These are phyloP conservation scores for Isichthys henryi DNA, from an alignment of 2,113 vertebrate genomes.

Conservation along the genomic window DNA sequence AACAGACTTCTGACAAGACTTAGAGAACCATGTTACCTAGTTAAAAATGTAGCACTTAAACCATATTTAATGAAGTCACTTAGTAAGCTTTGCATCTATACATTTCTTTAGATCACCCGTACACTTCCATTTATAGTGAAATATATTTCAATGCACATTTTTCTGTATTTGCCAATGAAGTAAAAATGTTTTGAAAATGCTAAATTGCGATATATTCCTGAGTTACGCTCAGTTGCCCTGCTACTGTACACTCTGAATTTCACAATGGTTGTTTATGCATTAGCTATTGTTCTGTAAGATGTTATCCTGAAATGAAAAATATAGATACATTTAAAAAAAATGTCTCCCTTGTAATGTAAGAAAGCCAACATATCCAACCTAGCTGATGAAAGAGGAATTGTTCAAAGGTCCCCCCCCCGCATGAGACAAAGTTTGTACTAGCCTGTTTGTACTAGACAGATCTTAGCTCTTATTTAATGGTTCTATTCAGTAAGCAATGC, in stretches of 20 bases:
- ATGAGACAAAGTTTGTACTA: not conserved
- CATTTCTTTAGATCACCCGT: not conserved
- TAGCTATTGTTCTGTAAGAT: not conserved
- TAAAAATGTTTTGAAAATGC: not conserved
- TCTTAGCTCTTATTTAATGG: not conserved
- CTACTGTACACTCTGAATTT: not conserved
- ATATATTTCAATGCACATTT: not conserved
- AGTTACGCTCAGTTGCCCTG: not conserved
- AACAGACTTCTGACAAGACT: not conserved
- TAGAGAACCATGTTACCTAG: not conserved
- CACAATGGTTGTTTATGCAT: not conserved
- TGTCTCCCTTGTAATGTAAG: not conserved
- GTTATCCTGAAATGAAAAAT: not conserved
- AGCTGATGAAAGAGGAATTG: not conserved
- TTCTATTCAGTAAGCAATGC: not conserved
- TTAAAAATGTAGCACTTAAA: not conserved
- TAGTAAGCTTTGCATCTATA: not conserved
- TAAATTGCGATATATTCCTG: not conserved
- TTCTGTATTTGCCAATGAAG: not conserved
- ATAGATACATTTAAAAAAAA: not conserved
- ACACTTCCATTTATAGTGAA: not conserved
- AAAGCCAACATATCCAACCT: not conserved
- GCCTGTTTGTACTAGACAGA: no score
- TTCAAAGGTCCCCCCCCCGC: not conserved
- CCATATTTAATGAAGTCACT: not conserved